Base-by-base conservation (phyloP, 1,140 invertebrate species). In the Drosophila kurseongensis region DNA sequence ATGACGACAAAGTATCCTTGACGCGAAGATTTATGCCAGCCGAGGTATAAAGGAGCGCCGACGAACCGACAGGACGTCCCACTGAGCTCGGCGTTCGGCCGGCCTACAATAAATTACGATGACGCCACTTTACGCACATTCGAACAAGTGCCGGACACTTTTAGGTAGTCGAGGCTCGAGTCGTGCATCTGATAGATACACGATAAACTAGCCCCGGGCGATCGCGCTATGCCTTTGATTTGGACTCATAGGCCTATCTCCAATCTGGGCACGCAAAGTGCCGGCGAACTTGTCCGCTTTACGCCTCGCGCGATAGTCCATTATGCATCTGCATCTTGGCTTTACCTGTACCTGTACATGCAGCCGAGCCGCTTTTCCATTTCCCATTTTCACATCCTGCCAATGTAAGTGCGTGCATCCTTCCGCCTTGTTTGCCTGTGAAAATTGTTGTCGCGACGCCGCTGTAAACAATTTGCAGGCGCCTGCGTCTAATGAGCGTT, bases 381-480 rank as follows among this genome's bases (percentile, higher is more conserved):
- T 48, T 29, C 2, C 23, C 47, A n/a, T 44, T 75, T 81, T 88
- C 84, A 89, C 83, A 83, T 88, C 84, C 84, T 83, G 84, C 63
- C 71, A 47, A 7, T n/a, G 40, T n/a, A 13, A 23, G 56, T 7
- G 2, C 36, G 51, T 41, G 69, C 69, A 85, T 89, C 84, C 84
- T 88, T 88, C 84, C 84, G 75, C 68, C 52, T 75, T 89, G 84
- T 89, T 89, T 89, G 84, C 84, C 84, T 89, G 84, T 89, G 84
- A 89, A 89, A 89, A 89, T 68, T 78, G 85, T 79, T 91, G 89
- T 84, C 88, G 89, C 82, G 83, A 82, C 83, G 78, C 60, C 63
- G 86, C 86, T 88, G 89, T 91, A 91, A 91, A 91, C 83, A 91
- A 80, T 91, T 91, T 83, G 78, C 80, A 91, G 88, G 88, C 88